These are phyloP conservation scores for Micrasema longulum DNA, from an alignment of 1,140 invertebrate species.

Conservation along the genomic window DNA sequence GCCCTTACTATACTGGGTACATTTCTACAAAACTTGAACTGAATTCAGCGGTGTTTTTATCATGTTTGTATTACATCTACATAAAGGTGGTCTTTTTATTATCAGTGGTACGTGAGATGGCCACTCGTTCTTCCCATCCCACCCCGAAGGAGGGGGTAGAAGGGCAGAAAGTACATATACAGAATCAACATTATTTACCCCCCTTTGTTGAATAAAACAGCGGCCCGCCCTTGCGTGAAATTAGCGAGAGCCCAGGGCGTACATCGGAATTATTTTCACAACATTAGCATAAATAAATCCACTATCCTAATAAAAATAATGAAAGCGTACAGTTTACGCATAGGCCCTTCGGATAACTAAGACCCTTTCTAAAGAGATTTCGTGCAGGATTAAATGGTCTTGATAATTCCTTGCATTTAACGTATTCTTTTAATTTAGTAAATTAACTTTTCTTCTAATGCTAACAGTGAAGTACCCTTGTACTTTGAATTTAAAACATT, in stretches of 20 bases:
- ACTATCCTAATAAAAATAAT: constrained; percentile 50
- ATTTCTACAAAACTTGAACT: background rate
- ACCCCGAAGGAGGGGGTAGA: background rate
- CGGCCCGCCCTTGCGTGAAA: constrained; percentile 51
- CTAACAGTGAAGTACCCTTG: no score
- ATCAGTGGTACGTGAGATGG: constrained; percentile 21
- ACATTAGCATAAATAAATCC: constrained; percentile 55
- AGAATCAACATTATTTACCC: constrained; percentile 39
- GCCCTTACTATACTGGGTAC: no score
- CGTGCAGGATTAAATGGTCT: constrained; percentile 24
- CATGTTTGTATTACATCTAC: constrained; percentile 34
- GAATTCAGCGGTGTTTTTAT: constrained; percentile 21
- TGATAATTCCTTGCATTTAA: constrained; percentile 17
- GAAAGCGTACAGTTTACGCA: constrained; percentile 44
- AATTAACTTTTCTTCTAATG: no score
- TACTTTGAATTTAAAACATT: no score
- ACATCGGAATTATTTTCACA: constrained; percentile 53
- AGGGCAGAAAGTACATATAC: background rate
- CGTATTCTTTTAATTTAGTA: background rate
- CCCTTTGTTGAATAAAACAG: constrained; percentile 48
- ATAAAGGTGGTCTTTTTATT: constrained; percentile 28
- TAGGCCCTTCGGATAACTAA: constrained; percentile 13
- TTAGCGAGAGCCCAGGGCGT: constrained; percentile 45
- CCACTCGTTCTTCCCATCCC: constrained; percentile 16
- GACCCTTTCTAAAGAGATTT: constrained; percentile 36